A percentile compares a stretch with the other conserved stretches of the same genome.
Conservation (phyloP, 2,888 invertebrate species). For the Ichneumon xanthorius region DNA sequence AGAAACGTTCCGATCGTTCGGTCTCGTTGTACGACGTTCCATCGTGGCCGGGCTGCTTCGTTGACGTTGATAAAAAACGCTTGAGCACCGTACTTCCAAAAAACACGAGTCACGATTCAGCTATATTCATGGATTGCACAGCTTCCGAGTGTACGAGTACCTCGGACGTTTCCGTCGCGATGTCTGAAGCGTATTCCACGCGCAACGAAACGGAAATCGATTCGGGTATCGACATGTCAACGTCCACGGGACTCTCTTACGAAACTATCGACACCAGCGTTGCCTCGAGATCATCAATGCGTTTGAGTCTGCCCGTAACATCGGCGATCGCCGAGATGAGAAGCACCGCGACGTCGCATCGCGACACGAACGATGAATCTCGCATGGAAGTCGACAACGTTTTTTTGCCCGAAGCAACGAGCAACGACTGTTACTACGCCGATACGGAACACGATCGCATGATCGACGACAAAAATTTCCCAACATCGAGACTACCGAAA, state of each 20-base stretch:
- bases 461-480: neutral
- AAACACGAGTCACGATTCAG: conserved; percentile 77
- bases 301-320: conserved; percentile 54
- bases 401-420: conserved; percentile 38
- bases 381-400: conserved; percentile 49
- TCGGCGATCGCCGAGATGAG: conserved; percentile 43
- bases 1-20: conserved; percentile 47
- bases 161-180: conserved; percentile 70
- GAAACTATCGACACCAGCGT: conserved; percentile 32
- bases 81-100: conserved; percentile 1
- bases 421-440: conserved; percentile 18
- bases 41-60: conserved; percentile 13
- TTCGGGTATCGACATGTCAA: conserved; percentile 74
- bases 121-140: conserved; percentile 76
- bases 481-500: conserved; percentile 14
- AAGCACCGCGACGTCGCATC: neutral
- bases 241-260: conserved; percentile 67
- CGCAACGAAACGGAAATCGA: conserved; percentile 69
- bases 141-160: conserved; percentile 67
- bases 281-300: conserved; percentile 35
- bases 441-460: neutral
- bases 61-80: conserved; percentile 38
- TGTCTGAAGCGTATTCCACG: conserved; percentile 65
- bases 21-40: conserved; percentile 56
- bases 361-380: conserved; percentile 36